Evolutionary conservation across 2,888 invertebrate species (phyloP), one percentile per base, ranked within the genome.

Genomic region (Eulithis prunata): DNA sequence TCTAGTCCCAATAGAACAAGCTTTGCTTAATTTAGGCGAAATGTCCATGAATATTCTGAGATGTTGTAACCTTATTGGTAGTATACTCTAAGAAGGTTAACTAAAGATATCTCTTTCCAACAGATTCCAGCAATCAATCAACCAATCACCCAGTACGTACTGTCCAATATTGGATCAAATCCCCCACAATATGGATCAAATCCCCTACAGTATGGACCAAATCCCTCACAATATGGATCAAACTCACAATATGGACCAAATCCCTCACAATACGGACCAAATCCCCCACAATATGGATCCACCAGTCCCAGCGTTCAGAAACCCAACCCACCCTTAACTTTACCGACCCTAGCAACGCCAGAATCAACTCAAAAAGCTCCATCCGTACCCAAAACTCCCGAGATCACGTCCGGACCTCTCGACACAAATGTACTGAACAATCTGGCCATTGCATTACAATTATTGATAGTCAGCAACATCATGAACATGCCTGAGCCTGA

Each of bases 361-460:
- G 49, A 41, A 4, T 41, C 53, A 13, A 12, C 43, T 13, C 45
- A 53, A 2, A 14, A 13, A 32, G 60, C 62, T 1, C 64, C 68
- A 13, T 1, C 52, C 1, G 54, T 14, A 2, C 13, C 60, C 3
- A 59, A 62, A 59, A 11, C 57, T 46, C 8, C 62, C 5, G 51
- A 36, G 10, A 21, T 56, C 59, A 69, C 32, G 3, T 11, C 62
- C 2, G 49, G 66, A 8, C 46, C 62, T 5, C 71, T 86, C 28
- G 90, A 91, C 58, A 70, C 84, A 0, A 83, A 81, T 32, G 78
- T 90, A 0, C 65, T 91, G 0, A 91, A 91, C 52, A 91, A 91
- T 68, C 73, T 91, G 68, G 91, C 91, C 3, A 84, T 91, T 46
- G 90, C 91, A 0, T 73, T 91, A 55, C 91, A 91, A 46, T 64